Conservation (phyloP, 2,888 invertebrate species). For the Heliconius hortense region DNA sequence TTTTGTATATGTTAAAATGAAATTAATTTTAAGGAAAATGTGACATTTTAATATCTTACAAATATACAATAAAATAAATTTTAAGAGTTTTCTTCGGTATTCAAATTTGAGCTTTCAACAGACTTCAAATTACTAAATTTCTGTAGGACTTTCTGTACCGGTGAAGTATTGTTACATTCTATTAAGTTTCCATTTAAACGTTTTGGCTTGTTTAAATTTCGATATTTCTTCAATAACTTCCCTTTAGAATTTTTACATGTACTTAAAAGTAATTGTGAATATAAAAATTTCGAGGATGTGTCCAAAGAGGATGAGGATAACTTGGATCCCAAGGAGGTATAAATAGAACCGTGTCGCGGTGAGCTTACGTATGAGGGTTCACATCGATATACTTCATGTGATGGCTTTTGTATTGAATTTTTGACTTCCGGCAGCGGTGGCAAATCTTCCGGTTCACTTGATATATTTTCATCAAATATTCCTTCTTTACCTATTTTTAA, state of each 20-base stretch:
- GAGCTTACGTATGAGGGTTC: conserved; percentile 65
- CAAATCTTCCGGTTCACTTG: conserved; percentile 53
- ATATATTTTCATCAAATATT: conserved; percentile 43
- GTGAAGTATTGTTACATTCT: conserved; percentile 51
- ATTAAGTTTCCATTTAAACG: conserved; percentile 57
- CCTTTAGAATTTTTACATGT: conserved; percentile 51
- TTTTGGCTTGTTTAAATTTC: conserved; percentile 44
- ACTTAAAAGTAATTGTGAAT: conserved; percentile 56
- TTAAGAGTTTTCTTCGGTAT: background rate
- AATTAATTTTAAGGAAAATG: background rate
- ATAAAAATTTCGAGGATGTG: conserved; percentile 59
- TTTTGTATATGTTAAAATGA: background rate
- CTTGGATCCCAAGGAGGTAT: conserved; percentile 52
- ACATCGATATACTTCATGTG: conserved; percentile 56
- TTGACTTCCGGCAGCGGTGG: conserved; percentile 59
- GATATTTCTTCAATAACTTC: conserved; percentile 42
- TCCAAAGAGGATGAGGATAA: conserved; percentile 58
- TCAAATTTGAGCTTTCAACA: conserved; percentile 46
- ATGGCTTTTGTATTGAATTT: conserved; percentile 45
- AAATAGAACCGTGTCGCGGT: conserved; percentile 57
- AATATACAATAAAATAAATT: background rate
- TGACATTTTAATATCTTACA: background rate
- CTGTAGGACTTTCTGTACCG: conserved; percentile 62
- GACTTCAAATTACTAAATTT: conserved; percentile 61
- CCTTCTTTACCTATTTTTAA: conserved; percentile 49